Base-by-base conservation (phyloP, 2,888 invertebrate species). In the Catocala nupta region DNA sequence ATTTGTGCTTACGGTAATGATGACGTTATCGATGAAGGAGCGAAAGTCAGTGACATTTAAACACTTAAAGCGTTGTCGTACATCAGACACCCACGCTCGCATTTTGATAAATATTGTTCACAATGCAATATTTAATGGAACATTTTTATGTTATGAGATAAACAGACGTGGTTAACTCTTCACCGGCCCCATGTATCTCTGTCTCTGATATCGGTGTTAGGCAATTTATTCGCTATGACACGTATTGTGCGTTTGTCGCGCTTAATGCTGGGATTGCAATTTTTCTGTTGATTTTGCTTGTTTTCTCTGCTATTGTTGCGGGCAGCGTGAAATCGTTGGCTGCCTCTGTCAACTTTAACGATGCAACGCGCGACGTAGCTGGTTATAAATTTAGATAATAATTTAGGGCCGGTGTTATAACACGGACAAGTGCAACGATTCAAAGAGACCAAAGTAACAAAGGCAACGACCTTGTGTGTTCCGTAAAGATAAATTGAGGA, bases 211-310 rank as follows among this genome's bases (percentile, higher is more conserved):
- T 80, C 78, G 63, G 84, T 78, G 86, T 91, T 88, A 87, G 85
- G 86, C 82, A 81, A 90, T 92, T 91, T 89, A 87, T 91, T 86
- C 74, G 71, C 80, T 83, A 85, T 86, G 89, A 91, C 89, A 86
- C 75, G 83, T 86, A 88, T 88, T 88, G 87, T 89, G 82, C 75
- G 53, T 71, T 82, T 80, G 85, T 83, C 81, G 71, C 71, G 75
- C 25, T 79, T 75, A 75, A 80, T 73, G 77, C 71, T 70, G 77
- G 67, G 70, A 74, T 82, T 77, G 82, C 77, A 82, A 88, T 88
- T 84, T 88, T 87, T 88, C 82, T 83, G 66, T 73, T 63, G 83
- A 82, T 85, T 80, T 81, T 77, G 75, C 73, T 83, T 73, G 73
- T 83, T 85, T 82, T 87, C 82, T 82, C 70, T 51, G 67, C 81